Conservation (phyloP, 2,888 invertebrate genomes). For the Scaptomyza parva region DNA sequence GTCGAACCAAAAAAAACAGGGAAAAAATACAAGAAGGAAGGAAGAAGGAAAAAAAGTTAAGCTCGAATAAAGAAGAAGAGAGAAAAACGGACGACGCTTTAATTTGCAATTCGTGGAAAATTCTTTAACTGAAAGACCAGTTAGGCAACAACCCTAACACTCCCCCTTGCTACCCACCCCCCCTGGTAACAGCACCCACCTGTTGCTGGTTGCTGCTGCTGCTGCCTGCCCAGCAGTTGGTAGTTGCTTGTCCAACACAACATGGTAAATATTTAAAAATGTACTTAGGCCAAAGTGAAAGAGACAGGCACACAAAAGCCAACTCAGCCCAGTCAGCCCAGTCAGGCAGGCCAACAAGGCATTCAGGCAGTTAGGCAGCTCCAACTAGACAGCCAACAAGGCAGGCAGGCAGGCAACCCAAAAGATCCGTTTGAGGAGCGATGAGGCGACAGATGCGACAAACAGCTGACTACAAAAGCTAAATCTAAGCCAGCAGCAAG, state of each 20-base stretch:
- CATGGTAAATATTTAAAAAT: slow-evolving; percentile 79
- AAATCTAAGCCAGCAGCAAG: slow-evolving; percentile 5
- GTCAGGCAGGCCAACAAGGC: slow-evolving; percentile 22
- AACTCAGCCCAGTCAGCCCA: no score
- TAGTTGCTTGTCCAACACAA: slow-evolving; percentile 60
- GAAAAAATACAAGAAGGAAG: slow-evolving; percentile 8
- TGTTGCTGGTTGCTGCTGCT: no score
- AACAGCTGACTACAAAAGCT: slow-evolving; percentile 59
- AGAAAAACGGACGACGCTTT: slow-evolving; percentile 61
- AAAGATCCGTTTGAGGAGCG: slow-evolving; percentile 14
- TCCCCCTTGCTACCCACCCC: neutral
- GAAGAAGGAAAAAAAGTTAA: slow-evolving; percentile 21
- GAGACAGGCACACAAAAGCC: slow-evolving; percentile 55
- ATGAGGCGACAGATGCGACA: slow-evolving; percentile 73
- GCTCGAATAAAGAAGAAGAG: neutral
- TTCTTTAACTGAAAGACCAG: slow-evolving; percentile 67
- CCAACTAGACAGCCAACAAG: slow-evolving; percentile 33
- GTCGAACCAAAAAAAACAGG: slow-evolving; percentile 30
- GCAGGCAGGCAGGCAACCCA: neutral
- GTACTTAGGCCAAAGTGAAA: slow-evolving; percentile 76
- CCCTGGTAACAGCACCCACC: slow-evolving; percentile 4
- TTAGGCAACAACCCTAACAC: slow-evolving; percentile 40
- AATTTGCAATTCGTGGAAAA: slow-evolving; percentile 83
- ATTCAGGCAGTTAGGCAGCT: slow-evolving; percentile 8
- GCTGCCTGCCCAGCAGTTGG: slow-evolving; percentile 40